Conservation (phyloP, 1,140 invertebrate genomes). For the Hydropsyche tenuis region DNA sequence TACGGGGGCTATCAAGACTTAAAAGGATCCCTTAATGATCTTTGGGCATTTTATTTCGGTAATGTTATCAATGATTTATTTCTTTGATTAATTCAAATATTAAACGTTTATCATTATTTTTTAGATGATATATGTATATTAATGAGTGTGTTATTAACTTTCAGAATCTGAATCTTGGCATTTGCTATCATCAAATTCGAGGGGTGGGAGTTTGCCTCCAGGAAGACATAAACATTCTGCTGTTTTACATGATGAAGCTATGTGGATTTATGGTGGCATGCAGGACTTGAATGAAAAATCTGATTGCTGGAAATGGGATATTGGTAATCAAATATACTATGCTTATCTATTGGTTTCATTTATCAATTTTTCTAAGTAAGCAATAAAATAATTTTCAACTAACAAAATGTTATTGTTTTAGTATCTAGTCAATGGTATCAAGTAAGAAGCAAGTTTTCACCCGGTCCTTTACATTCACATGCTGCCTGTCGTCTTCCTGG, state of each 20-base stretch:
- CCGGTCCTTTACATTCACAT: constrained; percentile 82
- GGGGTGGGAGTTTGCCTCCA: constrained; percentile 65
- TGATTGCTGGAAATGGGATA: constrained; percentile 88
- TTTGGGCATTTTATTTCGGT: constrained; percentile 92
- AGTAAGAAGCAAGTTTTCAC: constrained; percentile 72
- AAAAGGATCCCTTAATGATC: constrained; percentile 81
- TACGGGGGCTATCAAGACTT: constrained; percentile 92
- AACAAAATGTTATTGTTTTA: constrained; percentile 53
- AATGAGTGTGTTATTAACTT: constrained; percentile 46
- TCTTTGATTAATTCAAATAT: background rate
- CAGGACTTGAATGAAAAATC: constrained; percentile 80
- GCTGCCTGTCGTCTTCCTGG: constrained; percentile 79
- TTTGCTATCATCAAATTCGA: constrained; percentile 62
- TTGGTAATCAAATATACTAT: constrained; percentile 51
- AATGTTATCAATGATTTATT: constrained; percentile 53
- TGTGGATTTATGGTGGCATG: constrained; percentile 92
- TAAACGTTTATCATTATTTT: background rate
- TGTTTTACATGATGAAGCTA: constrained; percentile 76
- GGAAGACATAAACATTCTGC: constrained; percentile 86
- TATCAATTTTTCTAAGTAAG: background rate
- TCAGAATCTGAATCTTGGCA: constrained; percentile 81
- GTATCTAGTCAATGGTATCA: constrained; percentile 73
- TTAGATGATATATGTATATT: background rate
- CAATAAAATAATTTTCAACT: no score
- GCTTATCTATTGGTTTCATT: background rate